Evolutionary conservation across 2,888 invertebrate species (phyloP).

Genomic region (Athripsodes cinereus): DNA sequence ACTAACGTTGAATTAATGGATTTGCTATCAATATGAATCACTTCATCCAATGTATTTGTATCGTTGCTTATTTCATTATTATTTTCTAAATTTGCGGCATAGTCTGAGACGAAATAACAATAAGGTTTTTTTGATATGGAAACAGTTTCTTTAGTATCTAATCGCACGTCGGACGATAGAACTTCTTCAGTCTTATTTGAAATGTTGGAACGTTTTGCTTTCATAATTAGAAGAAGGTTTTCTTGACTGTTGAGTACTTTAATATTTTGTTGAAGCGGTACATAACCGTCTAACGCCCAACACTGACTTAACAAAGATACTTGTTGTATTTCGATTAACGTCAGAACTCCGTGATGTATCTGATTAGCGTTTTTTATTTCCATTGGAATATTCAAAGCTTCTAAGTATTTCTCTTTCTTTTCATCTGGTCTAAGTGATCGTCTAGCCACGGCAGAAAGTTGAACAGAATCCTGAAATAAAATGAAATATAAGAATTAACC

Average conservation of each 20-base stretch:
- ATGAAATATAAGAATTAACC: background rate
- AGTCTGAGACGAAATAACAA: conserved; percentile 38
- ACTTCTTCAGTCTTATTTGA: conserved; percentile 34
- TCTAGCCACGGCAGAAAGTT: conserved; percentile 49
- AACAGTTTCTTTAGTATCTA: conserved; percentile 34
- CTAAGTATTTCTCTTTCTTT: conserved; percentile 36
- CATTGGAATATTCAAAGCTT: conserved; percentile 60
- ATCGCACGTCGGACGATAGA: conserved; percentile 37
- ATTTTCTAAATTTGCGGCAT: conserved; percentile 34
- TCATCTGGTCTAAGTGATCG: conserved; percentile 42
- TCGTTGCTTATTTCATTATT: conserved; percentile 32
- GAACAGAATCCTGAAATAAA: conserved; percentile 47
- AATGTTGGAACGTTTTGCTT: conserved; percentile 36
- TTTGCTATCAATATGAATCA: conserved; percentile 31
- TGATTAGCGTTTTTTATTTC: conserved; percentile 65
- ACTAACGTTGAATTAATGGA: conserved; percentile 45
- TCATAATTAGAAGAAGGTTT: conserved; percentile 40
- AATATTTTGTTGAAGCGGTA: conserved; percentile 34
- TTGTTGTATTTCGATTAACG: conserved; percentile 51
- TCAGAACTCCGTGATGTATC: conserved; percentile 53
- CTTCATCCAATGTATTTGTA: conserved; percentile 28
- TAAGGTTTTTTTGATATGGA: conserved; percentile 36
- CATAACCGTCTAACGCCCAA: conserved; percentile 51
- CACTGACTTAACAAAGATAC: conserved; percentile 55
- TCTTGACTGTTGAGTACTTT: conserved; percentile 38